Conservation (phyloP, 1,140 invertebrate genomes). For the Formica selysi region DNA sequence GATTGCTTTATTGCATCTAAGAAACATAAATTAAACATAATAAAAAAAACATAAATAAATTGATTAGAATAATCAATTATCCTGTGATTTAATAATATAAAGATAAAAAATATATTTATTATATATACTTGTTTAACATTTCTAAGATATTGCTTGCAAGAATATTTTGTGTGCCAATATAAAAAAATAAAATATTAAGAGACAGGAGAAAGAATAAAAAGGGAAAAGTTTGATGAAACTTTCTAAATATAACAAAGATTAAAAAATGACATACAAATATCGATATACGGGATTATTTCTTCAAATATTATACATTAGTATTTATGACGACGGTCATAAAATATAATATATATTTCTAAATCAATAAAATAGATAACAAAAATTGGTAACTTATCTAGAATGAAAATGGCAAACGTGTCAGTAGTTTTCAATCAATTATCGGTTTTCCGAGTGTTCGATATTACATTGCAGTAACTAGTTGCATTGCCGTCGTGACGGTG, state of each 20-base stretch:
- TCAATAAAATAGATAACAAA: neutral
- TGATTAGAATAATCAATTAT: neutral
- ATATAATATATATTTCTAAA: neutral
- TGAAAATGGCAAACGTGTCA: slow-evolving; percentile 30
- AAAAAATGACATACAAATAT: neutral
- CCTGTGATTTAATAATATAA: neutral
- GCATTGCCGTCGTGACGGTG: neutral
- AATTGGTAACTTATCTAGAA: slow-evolving; percentile 32
- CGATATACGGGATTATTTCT: neutral
- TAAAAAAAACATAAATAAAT: neutral
- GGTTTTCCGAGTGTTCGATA: slow-evolving; percentile 43
- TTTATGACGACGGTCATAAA: neutral
- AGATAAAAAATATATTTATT: neutral
- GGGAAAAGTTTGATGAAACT: neutral
- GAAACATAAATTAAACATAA: neutral
- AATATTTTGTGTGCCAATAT: neutral
- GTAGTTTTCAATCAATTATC: slow-evolving; percentile 55
- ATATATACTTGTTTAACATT: neutral
- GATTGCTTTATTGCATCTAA: neutral
- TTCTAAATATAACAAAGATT: neutral
- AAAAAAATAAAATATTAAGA: slow-evolving; percentile 2
- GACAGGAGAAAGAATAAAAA: neutral
- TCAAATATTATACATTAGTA: neutral
- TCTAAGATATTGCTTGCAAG: neutral
- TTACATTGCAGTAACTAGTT: slow-evolving; percentile 48